These are phyloP conservation scores for Sebastes reedi DNA, from an alignment of 2,797 vertebrate genomes.

Conservation along the genomic window DNA sequence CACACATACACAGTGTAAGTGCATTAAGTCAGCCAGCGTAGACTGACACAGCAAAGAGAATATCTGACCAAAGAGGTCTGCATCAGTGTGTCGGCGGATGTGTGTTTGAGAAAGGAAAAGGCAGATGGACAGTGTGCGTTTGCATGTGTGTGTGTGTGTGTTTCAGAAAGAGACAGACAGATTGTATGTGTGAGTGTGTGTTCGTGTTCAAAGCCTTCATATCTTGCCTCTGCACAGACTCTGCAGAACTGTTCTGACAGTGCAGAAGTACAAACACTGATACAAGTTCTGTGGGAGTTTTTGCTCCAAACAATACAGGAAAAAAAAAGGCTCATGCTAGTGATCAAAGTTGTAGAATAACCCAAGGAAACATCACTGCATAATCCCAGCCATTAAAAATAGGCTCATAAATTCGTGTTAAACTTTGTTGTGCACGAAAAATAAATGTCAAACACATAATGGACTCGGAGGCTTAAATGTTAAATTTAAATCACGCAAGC, in stretches of 20 bases:
- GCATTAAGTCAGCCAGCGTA: constrained; percentile 37
- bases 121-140: constrained; percentile 56
- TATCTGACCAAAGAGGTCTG: constrained; percentile 55
- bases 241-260: constrained; percentile 64
- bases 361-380: constrained; percentile 47
- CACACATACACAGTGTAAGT: not conserved
- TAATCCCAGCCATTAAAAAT: constrained; percentile 59
- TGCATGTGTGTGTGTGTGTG: constrained; percentile 34
- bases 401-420: constrained; percentile 34
- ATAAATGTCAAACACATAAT: constrained; percentile 49
- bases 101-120: constrained; percentile 38
- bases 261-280: constrained; percentile 62
- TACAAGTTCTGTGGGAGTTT: constrained; percentile 60
- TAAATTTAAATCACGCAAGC: constrained; percentile 49
- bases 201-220: constrained; percentile 52
- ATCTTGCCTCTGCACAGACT: constrained; percentile 47
- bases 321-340: constrained; percentile 31
- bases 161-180: constrained; percentile 42
- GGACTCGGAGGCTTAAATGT: constrained; percentile 51
- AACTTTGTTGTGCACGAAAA: constrained; percentile 47
- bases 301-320: constrained; percentile 50
- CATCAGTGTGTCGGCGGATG: constrained; percentile 33
- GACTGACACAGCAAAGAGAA: constrained; percentile 70
- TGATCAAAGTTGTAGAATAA: constrained; percentile 65
- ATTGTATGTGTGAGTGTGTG: constrained; percentile 13